Evolutionary conservation across 2,113 vertebrate genomes (phyloP).

Genomic region (human (Homo sapiens)): GRCh38 chr21:40040501-40041000

Average conservation of each 20-base stretch:
- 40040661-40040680: fast-evolving
- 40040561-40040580: fast-evolving
- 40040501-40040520: too few relatives aligned
- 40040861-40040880: not conserved
- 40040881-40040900: not conserved
- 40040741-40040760: fast-evolving
- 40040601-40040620: not conserved
- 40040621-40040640: fast-evolving
- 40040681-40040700: too few relatives aligned
- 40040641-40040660: not conserved
- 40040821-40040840: not conserved
- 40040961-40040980: not conserved
- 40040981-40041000: not conserved
- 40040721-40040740: fast-evolving
- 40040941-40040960: conserved; percentile 10
- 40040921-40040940: not conserved
- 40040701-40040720: fast-evolving
- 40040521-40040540: fast-evolving
- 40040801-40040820: not conserved
- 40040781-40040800: too few relatives aligned
- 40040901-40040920: conserved; percentile 21
- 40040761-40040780: not conserved
- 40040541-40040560: not conserved
- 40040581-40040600: not conserved
- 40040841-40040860: not conserved